Base-by-base conservation (phyloP, 2,113 vertebrate species). In the Spermophilus dauricus region DNA sequence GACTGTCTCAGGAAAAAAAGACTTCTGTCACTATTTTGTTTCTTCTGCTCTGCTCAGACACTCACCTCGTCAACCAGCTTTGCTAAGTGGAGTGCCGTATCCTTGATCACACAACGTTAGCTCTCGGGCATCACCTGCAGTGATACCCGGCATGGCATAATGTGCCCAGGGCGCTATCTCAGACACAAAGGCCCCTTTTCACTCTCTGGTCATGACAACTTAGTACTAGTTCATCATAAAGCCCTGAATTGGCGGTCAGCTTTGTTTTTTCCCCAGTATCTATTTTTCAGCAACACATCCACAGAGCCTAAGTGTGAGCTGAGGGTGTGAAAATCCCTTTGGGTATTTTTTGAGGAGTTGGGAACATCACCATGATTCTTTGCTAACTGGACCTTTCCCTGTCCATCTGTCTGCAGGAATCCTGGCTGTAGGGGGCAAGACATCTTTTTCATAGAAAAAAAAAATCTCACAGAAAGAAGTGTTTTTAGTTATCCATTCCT, bases 111-210 rank as follows among this genome's bases (percentile, higher is more conserved):
- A 42, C 45, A 78, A 42, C 0, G 0, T 56, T 20, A 92, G 87
- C 14, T 18, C 42, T 73, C 3, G 76, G 0, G 5, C 0, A 1
- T 34, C 69, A 22, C 0, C 4, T 61, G 58, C 58, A 24, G 58
- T 61, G 22, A 24, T 58, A 58, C 56, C 56, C 7, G 56, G n/a
- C 42, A 2, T 20, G 34, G 5, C 0, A 0, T 3, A 58, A 37
- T 4, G 13, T 32, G 8, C 37, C 32, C 4, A 5, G 0, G 1
- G 45, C 1, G 2, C 20, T 42, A 5, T 24, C 84, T 45, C 12
- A 30, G 26, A 84, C 28, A 5, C 2, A 1, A 80, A 58, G 34
- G 69, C 61, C 32, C 14, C 34, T 30, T 61, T 37, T 39, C 53
- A 32, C 45, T 48, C 28, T 37, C 92, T 61, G 26, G 32, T 34